Percentiles rank a stretch among this genome's conserved stretches.
phyloP scores from a whole-genome alignment of 2,113 vertebrate genomes.

The Martes martes region DNA sequence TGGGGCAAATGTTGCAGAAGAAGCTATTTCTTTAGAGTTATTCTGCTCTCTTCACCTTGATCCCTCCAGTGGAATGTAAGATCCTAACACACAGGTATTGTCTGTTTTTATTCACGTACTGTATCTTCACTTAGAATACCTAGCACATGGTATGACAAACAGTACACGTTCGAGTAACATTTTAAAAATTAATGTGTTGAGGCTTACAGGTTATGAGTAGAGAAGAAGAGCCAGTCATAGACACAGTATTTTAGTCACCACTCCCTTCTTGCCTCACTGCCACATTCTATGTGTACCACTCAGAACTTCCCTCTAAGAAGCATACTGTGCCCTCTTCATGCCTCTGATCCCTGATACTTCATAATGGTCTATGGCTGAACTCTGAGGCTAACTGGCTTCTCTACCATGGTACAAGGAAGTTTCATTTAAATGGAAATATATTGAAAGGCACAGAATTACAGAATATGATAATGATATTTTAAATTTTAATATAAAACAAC shows the following conservation, averaged over 20 bases:
- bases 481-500: constrained; percentile 4
- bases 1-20: not conserved
- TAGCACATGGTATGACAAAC: not conserved
- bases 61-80: not conserved
- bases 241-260: not conserved
- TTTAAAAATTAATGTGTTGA: not conserved
- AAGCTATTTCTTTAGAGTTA: not conserved
- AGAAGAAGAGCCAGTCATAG: not conserved
- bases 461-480: not conserved
- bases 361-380: not conserved
- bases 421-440: not conserved
- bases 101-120: not conserved
- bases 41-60: not conserved
- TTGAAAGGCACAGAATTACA: not conserved
- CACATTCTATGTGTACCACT: not conserved
- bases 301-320: not conserved
- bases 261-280: not conserved
- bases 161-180: not conserved
- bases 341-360: not conserved
- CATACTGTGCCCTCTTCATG: not conserved
- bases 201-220: not conserved
- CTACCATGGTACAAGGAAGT: not conserved
- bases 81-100: not conserved
- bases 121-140: not conserved
- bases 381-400: not conserved